A percentile compares a stretch with the other conserved stretches of the same genome.
These are phyloP conservation scores for Dryas iulia DNA, from an alignment of 1,140 invertebrate genomes.

Conservation along the genomic window DNA sequence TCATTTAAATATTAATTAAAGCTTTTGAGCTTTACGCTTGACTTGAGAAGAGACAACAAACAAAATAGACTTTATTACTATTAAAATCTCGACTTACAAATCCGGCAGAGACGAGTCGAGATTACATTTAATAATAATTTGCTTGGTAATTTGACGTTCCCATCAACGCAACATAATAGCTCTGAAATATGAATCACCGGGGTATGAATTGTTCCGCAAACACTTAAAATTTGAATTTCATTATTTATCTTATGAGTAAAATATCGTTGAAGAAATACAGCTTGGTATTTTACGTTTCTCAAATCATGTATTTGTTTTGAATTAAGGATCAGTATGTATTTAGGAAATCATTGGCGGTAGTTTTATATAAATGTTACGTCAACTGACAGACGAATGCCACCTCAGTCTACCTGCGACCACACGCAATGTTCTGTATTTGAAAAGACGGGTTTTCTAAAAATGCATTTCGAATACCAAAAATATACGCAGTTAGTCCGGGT, in stretches of 20 bases:
- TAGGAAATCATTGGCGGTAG: no score
- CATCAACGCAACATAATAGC: slow-evolving; percentile 3
- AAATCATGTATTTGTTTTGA: no score
- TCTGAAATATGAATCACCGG: slow-evolving; percentile 1
- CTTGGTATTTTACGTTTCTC: background rate
- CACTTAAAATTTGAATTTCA: background rate
- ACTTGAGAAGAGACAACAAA: background rate
- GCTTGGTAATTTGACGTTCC: background rate
- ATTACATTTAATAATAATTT: slow-evolving; percentile 24
- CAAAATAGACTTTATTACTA: background rate
- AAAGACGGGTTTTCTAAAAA: no score
- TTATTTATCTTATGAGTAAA: background rate
- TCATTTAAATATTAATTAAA: background rate
- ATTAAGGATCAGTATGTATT: no score
- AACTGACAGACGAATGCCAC: no score
- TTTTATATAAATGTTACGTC: no score
- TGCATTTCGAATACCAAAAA: no score
- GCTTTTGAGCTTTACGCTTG: background rate
- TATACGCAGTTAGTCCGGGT: no score
- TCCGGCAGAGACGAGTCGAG: background rate
- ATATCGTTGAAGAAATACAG: background rate
- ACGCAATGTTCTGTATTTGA: no score
- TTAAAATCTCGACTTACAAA: slow-evolving; percentile 1
- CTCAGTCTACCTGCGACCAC: no score
- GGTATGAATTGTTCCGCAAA: background rate